Base-by-base conservation (phyloP, 2,888 invertebrate genomes). In the Xestia ashworthii region DNA sequence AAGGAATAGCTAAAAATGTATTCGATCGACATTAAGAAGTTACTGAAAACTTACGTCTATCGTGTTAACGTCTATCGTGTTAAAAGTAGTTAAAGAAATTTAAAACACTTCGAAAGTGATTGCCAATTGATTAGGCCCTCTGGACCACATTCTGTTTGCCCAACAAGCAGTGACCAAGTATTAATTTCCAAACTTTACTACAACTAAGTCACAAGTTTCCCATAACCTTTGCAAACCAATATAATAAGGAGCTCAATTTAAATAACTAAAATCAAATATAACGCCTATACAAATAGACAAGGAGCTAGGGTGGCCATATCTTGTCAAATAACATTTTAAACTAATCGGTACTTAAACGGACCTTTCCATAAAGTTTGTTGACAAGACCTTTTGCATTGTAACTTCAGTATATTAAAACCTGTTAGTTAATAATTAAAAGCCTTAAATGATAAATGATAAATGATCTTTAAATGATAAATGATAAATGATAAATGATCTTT, bases 261-360 rank as follows among this genome's bases (percentile, higher is more conserved):
- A 60, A 69, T 48, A 50, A 55, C 69, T 77, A 60, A 74, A 79
- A 69, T 84, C 72, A 70, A 87, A 81, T 86, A 75, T 75, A 38
- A 74, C 14, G 71, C 58, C 41, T 50, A 55, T 25, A n/a, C 65
- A 79, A 75, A 74, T 41, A 74, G 32, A 66, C 8, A 71, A 41
- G 19, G 68, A 64, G 25, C 72, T 74, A 69, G 48, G 77, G 50
- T 69, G 41, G 58, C 55, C 60, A 44, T 76, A 62, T 25, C 71
- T 50, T 88, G 84, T 88, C 87, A 62, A 79, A 84, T 87, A 87
- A 84, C n/a, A n/a, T 86, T 32, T 25, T 11, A 16, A 86, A 87
- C 0, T 79, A 71, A 87, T 88, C 11, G 82, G 60, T 48, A 69
- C 62, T 78, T 72, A 46, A 11, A 16, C 62, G 44, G 64, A 38